Evolutionary conservation across 1,140 invertebrate species (phyloP).

Genomic region (Nymphalis io): DNA sequence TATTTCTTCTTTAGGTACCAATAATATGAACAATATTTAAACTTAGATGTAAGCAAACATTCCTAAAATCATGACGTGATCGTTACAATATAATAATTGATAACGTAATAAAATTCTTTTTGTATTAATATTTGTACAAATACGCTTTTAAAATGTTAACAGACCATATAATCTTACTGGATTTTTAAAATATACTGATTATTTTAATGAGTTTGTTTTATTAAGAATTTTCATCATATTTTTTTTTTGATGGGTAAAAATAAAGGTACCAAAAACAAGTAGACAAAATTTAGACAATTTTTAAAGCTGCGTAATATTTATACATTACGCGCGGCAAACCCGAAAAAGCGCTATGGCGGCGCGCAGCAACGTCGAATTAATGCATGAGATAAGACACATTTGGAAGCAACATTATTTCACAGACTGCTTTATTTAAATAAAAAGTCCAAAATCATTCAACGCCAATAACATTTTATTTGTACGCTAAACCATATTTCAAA

Average conservation of each 20-base stretch:
- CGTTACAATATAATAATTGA: conserved; percentile 2
- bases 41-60: conserved; percentile 7
- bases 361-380: too few relatives aligned
- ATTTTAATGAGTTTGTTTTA: conserved; percentile 47
- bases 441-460: neutral
- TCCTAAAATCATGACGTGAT: conserved; percentile 13
- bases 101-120: conserved; percentile 4
- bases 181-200: conserved; percentile 55
- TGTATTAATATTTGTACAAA: conserved; percentile 50
- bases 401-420: too few relatives aligned
- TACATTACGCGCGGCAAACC: too few relatives aligned
- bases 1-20: neutral
- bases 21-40: neutral
- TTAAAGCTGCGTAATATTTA: too few relatives aligned
- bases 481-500: conserved; percentile 4
- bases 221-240: conserved; percentile 22
- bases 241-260: too few relatives aligned
- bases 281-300: too few relatives aligned
- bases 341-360: too few relatives aligned
- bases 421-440: neutral
- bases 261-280: too few relatives aligned
- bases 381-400: too few relatives aligned
- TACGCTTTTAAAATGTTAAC: conserved; percentile 60
- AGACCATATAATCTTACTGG: conserved; percentile 49
- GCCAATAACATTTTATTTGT: neutral